Conservation (phyloP, 2,113 vertebrate species). For the Poecilia latipinna region DNA sequence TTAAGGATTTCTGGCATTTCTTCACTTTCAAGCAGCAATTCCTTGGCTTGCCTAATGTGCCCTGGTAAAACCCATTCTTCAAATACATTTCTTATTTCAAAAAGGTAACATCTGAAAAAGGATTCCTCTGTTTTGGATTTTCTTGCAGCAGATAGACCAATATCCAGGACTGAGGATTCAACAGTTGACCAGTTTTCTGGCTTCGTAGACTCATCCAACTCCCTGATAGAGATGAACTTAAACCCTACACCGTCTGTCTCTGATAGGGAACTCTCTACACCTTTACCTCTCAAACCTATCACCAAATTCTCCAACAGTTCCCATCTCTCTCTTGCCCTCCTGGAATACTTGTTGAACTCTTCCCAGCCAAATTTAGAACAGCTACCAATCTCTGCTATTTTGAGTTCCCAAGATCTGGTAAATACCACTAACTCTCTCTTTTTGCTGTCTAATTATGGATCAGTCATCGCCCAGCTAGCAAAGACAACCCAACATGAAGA, state of each 20-base stretch:
- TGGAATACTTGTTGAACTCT: conserved; percentile 56
- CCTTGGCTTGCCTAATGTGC: neutral
- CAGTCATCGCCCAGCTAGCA: neutral
- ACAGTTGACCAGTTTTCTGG: neutral
- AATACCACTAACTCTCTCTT: neutral
- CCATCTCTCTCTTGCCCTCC: conserved; percentile 10
- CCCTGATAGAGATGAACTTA: neutral
- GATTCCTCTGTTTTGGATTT: conserved; percentile 28
- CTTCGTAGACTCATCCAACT: neutral
- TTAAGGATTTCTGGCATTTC: neutral
- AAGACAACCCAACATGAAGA: neutral
- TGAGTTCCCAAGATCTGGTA: neutral
- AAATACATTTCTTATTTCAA: no score
- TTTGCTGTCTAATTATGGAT: conserved; percentile 1
- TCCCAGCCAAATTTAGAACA: conserved; percentile 25
- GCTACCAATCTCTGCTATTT: neutral
- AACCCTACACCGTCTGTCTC: neutral
- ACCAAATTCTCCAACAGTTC: conserved; percentile 7
- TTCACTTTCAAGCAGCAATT: neutral
- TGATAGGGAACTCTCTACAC: neutral
- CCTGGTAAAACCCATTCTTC: neutral
- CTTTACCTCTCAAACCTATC: conserved; percentile 12
- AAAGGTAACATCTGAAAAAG: conserved; percentile 2
- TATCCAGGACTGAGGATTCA: neutral
- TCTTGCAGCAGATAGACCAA: conserved; percentile 45